Percentiles rank a stretch among this genome's conserved stretches.
phyloP scores from a whole-genome alignment of 2,797 vertebrate genomes.

The Pteropus rufus region DNA sequence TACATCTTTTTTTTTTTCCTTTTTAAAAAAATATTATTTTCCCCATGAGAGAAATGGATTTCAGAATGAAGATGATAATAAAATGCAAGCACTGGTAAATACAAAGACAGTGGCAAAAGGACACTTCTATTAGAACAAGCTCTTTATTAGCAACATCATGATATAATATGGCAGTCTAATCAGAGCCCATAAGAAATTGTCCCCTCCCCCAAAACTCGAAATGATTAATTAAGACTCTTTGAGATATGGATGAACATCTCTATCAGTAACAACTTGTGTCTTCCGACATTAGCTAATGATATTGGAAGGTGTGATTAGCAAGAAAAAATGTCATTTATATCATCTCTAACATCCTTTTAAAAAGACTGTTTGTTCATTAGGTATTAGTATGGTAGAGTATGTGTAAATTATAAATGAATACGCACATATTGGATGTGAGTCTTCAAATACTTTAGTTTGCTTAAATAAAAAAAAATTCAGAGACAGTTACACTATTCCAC shows the following conservation, averaged over 20 bases:
- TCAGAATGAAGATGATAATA: not conserved
- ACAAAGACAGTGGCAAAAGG: not conserved
- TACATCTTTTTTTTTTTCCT: not conserved
- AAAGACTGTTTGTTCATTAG: not conserved
- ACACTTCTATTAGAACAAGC: not conserved
- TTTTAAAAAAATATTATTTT: not conserved
- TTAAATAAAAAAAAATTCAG: not conserved
- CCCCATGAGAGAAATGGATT: not conserved
- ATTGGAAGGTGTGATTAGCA: not conserved
- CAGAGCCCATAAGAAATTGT: not conserved
- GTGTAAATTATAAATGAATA: not conserved
- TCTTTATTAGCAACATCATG: not conserved
- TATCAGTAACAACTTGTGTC: not conserved
- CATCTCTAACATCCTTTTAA: not conserved
- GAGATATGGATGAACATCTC: not conserved
- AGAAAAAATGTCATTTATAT: not conserved
- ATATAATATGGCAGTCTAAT: not conserved
- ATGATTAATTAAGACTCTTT: not conserved
- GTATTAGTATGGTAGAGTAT: not conserved
- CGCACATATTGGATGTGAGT: not conserved
- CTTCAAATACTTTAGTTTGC: not conserved
- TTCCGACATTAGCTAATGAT: not conserved
- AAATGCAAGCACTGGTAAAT: not conserved
- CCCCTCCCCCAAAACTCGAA: not conserved
- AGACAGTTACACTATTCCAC: not conserved